Evolutionary conservation across 2,797 vertebrate genomes (phyloP).

Genomic region (Eidolon dupreanum): DNA sequence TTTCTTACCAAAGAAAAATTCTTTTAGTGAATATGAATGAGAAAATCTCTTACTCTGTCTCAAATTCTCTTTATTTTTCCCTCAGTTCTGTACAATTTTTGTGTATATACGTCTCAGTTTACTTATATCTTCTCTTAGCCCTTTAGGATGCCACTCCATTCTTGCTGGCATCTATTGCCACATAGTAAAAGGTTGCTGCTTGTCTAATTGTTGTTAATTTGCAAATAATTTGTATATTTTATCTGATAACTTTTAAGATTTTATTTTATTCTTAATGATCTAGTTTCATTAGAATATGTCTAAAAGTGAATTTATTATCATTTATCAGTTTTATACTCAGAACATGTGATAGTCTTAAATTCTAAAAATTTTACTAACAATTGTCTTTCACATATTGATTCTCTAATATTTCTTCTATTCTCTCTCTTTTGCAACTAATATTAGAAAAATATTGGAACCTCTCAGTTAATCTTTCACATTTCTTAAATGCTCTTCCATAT

Average conservation of each 20-base stretch:
- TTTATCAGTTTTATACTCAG: slow-evolving; percentile 17
- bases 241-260: background rate
- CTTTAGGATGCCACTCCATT: background rate
- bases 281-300: background rate
- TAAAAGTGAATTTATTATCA: slow-evolving; percentile 28
- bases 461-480: background rate
- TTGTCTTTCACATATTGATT: background rate
- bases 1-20: slow-evolving; percentile 16
- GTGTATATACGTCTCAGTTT: background rate
- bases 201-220: background rate
- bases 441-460: background rate
- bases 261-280: background rate
- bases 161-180: background rate
- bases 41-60: background rate
- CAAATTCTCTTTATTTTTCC: background rate
- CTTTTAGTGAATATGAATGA: background rate
- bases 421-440: background rate
- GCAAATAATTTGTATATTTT: background rate
- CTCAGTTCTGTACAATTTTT: background rate
- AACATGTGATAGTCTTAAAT: background rate
- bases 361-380: background rate
- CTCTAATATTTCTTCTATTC: background rate
- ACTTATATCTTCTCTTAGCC: background rate
- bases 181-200: background rate
- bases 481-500: background rate